These are phyloP conservation scores for Gryon sp. DNA, from an alignment of 1,140 invertebrate genomes.

Conservation along the genomic window DNA sequence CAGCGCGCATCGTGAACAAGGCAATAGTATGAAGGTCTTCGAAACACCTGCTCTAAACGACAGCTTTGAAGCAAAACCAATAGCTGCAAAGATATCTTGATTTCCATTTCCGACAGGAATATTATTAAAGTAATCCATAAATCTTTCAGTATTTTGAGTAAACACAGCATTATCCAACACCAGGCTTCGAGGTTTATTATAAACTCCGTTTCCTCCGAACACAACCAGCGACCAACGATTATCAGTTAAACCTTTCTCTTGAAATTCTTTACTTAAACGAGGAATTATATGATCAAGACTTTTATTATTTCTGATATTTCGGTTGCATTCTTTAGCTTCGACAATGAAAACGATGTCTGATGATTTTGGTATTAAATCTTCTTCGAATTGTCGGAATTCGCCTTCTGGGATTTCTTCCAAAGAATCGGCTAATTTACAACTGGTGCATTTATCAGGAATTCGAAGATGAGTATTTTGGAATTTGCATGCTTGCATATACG, in stretches of 20 bases:
- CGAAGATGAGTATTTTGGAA: slow-evolving; percentile 86
- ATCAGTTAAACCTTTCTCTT: slow-evolving; percentile 81
- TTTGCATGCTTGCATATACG: slow-evolving; percentile 88
- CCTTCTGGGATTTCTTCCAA: slow-evolving; percentile 83
- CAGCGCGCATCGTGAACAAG: slow-evolving; percentile 87
- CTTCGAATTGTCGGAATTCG: slow-evolving; percentile 82
- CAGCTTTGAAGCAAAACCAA: slow-evolving; percentile 86
- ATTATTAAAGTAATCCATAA: slow-evolving; percentile 83
- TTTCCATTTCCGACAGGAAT: slow-evolving; percentile 83
- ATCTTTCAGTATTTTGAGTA: slow-evolving; percentile 78
- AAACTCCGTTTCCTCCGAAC: slow-evolving; percentile 88
- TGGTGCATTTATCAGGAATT: slow-evolving; percentile 87
- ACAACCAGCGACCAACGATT: slow-evolving; percentile 90
- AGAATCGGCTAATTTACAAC: slow-evolving; percentile 81
- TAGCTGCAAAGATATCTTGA: slow-evolving; percentile 87
- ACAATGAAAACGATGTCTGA: slow-evolving; percentile 93
- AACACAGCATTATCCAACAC: slow-evolving; percentile 85
- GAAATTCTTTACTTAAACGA: slow-evolving; percentile 84
- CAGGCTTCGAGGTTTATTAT: slow-evolving; percentile 84
- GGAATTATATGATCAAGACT: slow-evolving; percentile 85
- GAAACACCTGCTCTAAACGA: slow-evolving; percentile 91
- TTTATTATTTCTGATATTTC: slow-evolving; percentile 81
- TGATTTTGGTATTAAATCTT: slow-evolving; percentile 81
- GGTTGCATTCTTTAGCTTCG: slow-evolving; percentile 91
- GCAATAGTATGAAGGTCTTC: slow-evolving; percentile 90